Evolutionary conservation across 2,888 invertebrate genomes (phyloP), one percentile per base, ranked within the genome.

Genomic region (Strigamia crassipes): DNA sequence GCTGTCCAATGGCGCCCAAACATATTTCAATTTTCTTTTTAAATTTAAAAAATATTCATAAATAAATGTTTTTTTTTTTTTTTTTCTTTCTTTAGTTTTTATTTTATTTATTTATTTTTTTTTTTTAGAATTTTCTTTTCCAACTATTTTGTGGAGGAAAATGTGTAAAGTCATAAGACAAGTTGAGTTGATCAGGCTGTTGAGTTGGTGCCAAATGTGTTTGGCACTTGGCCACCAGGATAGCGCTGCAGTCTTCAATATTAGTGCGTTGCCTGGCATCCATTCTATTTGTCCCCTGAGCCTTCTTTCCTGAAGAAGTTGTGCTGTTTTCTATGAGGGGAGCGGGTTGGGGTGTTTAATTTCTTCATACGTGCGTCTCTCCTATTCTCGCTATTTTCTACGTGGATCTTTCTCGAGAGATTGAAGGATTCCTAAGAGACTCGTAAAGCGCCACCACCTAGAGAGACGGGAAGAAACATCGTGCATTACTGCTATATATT

Each of bases 91-190:
- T 56, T 18, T 56, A 4, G 2, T 9, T 56, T 6, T 15, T n/a
- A 21, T 56, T 56, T 56, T 18, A 46, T 13, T 46, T 46, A n/a
- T n/a, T n/a, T n/a, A n/a, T n/a, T n/a, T 46, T 46, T 46, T 46
- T 46, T 46, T 13, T 46, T 46, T 13, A 13, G 12, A 46, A 46
- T 46, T 46, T 18, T 38, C 38, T 38, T 56, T 4, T 56, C 21
- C 56, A n/a, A 56, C n/a, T 56, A 18, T 56, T 56, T 56, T 56
- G 18, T 9, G 13, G 9, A 5, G 31, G 73, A 73, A 27, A 73
- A 73, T 73, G 73, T 73, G 73, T 73, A 73, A 73, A 73, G 73
- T 73, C 73, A 73, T 73, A 73, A 73, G 73, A n/a, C 73, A 73
- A 73, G 73, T 73, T 31, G 73, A 73, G 73, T 73, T 73, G 73